Base-by-base conservation (phyloP, 2,888 invertebrate genomes). In the Heliconius sara region DNA sequence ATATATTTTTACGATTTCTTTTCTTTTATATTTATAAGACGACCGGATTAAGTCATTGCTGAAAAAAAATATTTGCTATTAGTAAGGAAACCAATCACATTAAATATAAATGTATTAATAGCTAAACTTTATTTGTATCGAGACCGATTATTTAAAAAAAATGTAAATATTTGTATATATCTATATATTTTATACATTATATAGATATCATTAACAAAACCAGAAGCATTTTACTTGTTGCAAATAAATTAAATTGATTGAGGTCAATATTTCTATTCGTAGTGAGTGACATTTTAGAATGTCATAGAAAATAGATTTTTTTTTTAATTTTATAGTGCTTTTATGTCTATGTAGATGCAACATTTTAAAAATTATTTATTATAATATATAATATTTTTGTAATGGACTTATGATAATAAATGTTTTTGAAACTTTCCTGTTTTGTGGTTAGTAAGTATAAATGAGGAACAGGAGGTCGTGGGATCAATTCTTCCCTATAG, bases 181-280 rank as follows among this genome's bases (percentile, higher is more conserved):
- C 43, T n/a, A 10, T n/a, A n/a, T 12, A 60, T n/a, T 16, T 13
- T 43, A 70, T 70, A 25, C 6, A 25, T 65, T 27, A 27, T 25
- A 27, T 63, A n/a, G 1, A n/a, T 43, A 70, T 70, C 27, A 43
- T 70, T 27, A 70, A 43, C 12, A 30, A 73, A 73, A 73, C 73
- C 34, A 60, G 60, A 73, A 73, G 73, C 73, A 16, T 16, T 39
- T 60, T n/a, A 57, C 34, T 60, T 34, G 73, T 34, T 73, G 57
- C 39, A 73, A 73, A 73, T 73, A 73, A 34, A 19, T 57, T 34
- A 73, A 34, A 19, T 57, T 34, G 22, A 73, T 60, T 57, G 34
- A 73, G 73, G 73, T 60, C 73, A 73, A 73, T 52, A 30, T 39
- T 57, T 25, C n/a, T 60, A 60, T 22, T 60, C n/a, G 1, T n/a